Evolutionary conservation across 2,113 vertebrate genomes (phyloP).

Genomic region (Physeter macrocephalus): DNA sequence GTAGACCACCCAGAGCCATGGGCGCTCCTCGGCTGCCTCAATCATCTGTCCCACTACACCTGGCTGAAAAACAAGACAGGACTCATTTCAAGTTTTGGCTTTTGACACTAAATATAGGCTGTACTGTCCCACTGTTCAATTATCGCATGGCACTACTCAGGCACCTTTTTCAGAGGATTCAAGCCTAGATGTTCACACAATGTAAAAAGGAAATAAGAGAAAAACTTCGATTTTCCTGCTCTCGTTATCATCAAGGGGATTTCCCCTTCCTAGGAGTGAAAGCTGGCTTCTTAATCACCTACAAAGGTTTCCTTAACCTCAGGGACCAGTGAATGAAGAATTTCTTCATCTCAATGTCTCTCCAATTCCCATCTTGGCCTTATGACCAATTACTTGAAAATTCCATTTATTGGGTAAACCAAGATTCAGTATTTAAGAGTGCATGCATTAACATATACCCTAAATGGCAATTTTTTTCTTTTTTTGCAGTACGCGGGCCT

Average conservation of each 20-base stretch:
- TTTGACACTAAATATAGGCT: not conserved
- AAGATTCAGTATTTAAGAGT: not conserved
- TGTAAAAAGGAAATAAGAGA: not conserved
- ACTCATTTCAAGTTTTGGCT: not conserved
- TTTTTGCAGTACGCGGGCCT: too few species aligned
- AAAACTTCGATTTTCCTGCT: not conserved
- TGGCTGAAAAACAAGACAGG: constrained; percentile 82
- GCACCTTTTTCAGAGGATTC: not conserved
- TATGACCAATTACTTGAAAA: not conserved
- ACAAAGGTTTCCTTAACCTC: not conserved
- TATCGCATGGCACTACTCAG: not conserved
- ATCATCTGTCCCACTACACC: constrained; percentile 95
- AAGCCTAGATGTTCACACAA: not conserved
- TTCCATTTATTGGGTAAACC: not conserved
- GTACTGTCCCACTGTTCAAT: not conserved
- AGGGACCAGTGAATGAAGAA: not conserved
- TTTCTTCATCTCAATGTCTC: not conserved
- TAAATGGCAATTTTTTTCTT: not conserved
- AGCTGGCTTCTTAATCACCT: not conserved
- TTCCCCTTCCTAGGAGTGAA: not conserved
- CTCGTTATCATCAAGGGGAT: not conserved
- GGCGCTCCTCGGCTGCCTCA: constrained; percentile 93
- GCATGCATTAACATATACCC: not conserved
- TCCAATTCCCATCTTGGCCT: not conserved
- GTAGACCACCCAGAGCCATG: constrained; percentile 98